These are phyloP conservation scores for Petrolisthes cinctipes DNA, from an alignment of 2,888 invertebrate species.

Conservation along the genomic window DNA sequence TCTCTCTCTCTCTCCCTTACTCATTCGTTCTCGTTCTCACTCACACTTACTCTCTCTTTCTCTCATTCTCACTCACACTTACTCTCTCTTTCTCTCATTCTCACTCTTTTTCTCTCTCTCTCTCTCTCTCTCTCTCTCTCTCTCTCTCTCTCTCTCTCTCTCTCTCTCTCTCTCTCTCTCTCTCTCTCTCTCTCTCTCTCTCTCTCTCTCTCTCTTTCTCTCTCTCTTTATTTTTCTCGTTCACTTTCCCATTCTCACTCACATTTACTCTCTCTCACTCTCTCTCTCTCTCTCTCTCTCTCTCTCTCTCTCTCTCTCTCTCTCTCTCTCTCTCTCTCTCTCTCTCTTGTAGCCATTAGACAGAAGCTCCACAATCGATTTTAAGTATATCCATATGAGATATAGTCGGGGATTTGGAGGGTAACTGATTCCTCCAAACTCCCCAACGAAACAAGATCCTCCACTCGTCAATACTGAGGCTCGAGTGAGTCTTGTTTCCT, in stretches of 20 bases:
- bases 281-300: no score
- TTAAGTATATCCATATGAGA: no score
- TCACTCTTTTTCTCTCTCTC: background rate
- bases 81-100: background rate
- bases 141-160: background rate
- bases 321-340: background rate
- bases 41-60: background rate
- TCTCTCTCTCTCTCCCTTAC: background rate
- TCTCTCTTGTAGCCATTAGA: background rate
- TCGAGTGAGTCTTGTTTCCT: no score
- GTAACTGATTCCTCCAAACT: no score
- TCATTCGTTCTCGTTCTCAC: background rate
- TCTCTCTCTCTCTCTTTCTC: background rate
- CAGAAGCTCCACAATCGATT: background rate
- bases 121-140: background rate
- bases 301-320: no score
- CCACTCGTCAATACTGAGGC: no score
- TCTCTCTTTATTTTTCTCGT: background rate
- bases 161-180: background rate
- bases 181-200: background rate
- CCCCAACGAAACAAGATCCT: no score
- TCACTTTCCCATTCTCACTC: background rate
- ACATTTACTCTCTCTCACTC: no score
- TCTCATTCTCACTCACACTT: background rate
- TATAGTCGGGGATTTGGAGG: no score